Percentiles rank a stretch among this genome's conserved stretches.
Evolutionary conservation across 2,797 vertebrate species (phyloP).

Genomic region (Malacoraja senta): DNA sequence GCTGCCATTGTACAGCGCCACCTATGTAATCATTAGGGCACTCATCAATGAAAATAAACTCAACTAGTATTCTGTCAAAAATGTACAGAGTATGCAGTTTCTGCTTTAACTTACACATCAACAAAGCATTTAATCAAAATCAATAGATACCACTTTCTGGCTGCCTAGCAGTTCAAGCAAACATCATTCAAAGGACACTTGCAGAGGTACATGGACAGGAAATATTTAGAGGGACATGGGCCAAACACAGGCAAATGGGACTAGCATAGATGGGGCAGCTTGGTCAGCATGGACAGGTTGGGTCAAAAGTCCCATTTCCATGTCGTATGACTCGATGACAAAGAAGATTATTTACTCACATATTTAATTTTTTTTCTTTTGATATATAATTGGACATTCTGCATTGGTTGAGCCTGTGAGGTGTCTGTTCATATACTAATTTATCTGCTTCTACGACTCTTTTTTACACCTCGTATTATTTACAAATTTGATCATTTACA

Average conservation of each 20-base stretch:
- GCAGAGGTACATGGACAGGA: no score
- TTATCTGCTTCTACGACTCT: background rate
- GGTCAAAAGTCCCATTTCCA: no score
- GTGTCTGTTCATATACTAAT: background rate
- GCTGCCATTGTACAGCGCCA: no score
- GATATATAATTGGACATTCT: background rate
- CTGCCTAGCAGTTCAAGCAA: background rate
- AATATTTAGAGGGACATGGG: no score
- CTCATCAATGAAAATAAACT: background rate
- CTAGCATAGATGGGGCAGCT: no score
- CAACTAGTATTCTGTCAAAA: background rate
- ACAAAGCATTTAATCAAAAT: background rate
- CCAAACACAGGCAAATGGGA: no score
- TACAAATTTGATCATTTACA: background rate
- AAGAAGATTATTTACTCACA: background rate
- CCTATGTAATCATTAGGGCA: background rate
- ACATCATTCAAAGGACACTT: no score
- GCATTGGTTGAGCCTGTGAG: background rate
- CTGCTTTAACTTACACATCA: background rate
- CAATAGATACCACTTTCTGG: background rate
- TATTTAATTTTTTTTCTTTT: background rate
- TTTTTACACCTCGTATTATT: background rate
- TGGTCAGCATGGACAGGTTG: no score
- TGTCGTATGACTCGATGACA: no score
- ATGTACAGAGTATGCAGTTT: background rate